A percentile compares a stretch with the other conserved stretches of the same genome.
These are phyloP conservation scores for Tylochromis polylepis DNA, from an alignment of 2,113 vertebrate genomes.

Conservation along the genomic window DNA sequence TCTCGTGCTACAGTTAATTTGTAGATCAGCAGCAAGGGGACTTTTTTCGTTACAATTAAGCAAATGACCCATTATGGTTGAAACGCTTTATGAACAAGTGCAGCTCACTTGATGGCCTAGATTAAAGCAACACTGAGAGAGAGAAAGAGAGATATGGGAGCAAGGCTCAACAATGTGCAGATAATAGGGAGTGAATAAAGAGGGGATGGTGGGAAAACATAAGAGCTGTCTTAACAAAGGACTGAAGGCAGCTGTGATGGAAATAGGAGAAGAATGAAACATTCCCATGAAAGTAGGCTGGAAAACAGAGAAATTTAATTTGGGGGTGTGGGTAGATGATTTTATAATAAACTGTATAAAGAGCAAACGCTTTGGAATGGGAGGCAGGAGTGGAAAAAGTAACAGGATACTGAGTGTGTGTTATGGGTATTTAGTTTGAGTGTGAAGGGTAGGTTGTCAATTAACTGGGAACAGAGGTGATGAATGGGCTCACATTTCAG, in stretches of 20 bases:
- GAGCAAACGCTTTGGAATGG: constrained; percentile 3
- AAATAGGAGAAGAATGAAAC: background rate
- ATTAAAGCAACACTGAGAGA: constrained; percentile 26
- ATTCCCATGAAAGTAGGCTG: background rate
- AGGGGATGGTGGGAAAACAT: background rate
- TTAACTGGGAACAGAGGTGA: constrained; percentile 33
- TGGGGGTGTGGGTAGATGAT: background rate
- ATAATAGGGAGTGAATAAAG: background rate
- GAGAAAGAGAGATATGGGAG: background rate
- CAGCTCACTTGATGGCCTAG: constrained; percentile 18
- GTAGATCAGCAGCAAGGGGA: constrained; percentile 9
- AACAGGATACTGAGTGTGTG: constrained; percentile 6
- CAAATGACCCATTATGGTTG: constrained; percentile 35
- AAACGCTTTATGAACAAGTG: constrained; percentile 28
- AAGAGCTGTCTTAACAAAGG: background rate
- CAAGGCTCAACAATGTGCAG: background rate
- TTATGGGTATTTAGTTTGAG: background rate
- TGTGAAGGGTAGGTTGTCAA: constrained; percentile 10
- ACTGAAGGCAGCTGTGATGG: background rate
- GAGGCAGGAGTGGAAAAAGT: constrained; percentile 12
- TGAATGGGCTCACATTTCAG: constrained; percentile 15
- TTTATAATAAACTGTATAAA: constrained; percentile 14
- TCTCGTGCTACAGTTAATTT: constrained; percentile 45
- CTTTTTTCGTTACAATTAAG: constrained; percentile 45
- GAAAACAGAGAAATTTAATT: constrained; percentile 32